These are phyloP conservation scores for Sandelia bainsii DNA, from an alignment of 2,797 vertebrate species.

Conservation along the genomic window DNA sequence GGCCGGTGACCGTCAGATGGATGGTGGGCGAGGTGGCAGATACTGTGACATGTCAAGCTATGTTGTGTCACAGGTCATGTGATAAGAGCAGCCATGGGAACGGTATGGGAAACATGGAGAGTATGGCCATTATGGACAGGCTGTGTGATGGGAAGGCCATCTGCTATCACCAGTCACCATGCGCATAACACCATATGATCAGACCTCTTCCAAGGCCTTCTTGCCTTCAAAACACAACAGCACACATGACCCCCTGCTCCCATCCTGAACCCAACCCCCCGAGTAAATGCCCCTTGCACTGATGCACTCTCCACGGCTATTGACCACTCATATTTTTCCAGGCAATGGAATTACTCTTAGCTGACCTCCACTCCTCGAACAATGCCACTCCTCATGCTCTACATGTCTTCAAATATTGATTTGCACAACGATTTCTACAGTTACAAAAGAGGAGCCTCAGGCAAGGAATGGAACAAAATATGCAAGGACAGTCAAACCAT, in stretches of 20 bases:
- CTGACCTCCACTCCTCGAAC: slow-evolving; percentile 54
- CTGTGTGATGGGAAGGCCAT: slow-evolving; percentile 59
- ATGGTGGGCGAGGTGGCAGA: slow-evolving; percentile 18
- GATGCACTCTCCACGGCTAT: slow-evolving; percentile 43
- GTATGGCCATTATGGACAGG: slow-evolving; percentile 46
- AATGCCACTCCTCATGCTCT: slow-evolving; percentile 71
- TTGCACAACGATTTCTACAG: slow-evolving; percentile 41
- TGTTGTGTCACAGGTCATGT: slow-evolving; percentile 54
- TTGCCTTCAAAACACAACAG: slow-evolving; percentile 42
- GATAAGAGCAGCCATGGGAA: slow-evolving; percentile 50
- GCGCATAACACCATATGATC: slow-evolving; percentile 52
- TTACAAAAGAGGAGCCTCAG: slow-evolving; percentile 42
- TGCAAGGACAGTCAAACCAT: slow-evolving; percentile 18
- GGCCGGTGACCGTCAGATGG: neutral
- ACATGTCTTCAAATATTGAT: slow-evolving; percentile 81
- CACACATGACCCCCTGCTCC: slow-evolving; percentile 9
- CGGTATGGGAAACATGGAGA: slow-evolving; percentile 61
- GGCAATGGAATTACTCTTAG: slow-evolving; percentile 72
- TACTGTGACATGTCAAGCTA: slow-evolving; percentile 59
- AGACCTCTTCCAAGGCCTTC: slow-evolving; percentile 25
- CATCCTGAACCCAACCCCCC: slow-evolving; percentile 18
- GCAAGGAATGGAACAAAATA: slow-evolving; percentile 37
- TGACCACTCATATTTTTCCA: slow-evolving; percentile 69
- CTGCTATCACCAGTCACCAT: slow-evolving; percentile 54
- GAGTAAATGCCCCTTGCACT: slow-evolving; percentile 23